These are phyloP conservation scores for Sphyrna mokarran DNA, from an alignment of 2,113 vertebrate species.

Conservation along the genomic window DNA sequence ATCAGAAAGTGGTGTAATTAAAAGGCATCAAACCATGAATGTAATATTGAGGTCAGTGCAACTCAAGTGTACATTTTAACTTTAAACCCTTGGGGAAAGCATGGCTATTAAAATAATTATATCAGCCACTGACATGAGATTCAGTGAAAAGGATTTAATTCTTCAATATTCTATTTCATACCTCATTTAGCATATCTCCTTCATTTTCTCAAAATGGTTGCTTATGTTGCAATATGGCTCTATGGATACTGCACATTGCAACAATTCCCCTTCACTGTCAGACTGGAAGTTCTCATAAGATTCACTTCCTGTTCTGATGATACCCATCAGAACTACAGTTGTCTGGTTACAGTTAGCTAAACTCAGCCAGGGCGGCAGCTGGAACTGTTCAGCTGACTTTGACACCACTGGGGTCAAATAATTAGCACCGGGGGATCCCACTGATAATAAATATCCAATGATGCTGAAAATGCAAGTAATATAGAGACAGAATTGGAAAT, in stretches of 20 bases:
- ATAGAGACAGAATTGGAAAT: background rate
- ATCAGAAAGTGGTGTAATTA: background rate
- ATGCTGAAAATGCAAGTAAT: background rate
- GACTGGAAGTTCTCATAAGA: background rate
- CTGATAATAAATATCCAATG: background rate
- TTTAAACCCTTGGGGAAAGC: slow-evolving; percentile 20
- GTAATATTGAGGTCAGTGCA: slow-evolving; percentile 1
- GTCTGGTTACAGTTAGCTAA: background rate
- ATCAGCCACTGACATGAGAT: background rate
- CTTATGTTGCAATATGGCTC: background rate
- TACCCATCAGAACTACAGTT: background rate
- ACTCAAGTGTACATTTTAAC: background rate
- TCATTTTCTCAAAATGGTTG: background rate
- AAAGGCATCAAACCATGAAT: background rate
- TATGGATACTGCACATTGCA: background rate
- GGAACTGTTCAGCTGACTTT: background rate
- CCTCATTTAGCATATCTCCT: background rate
- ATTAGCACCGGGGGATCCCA: background rate
- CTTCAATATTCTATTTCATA: background rate
- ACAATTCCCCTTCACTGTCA: background rate
- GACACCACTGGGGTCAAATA: background rate
- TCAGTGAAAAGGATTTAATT: background rate
- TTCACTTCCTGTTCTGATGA: background rate
- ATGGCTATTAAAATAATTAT: slow-evolving; percentile 17
- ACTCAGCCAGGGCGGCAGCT: background rate